Conservation (phyloP, 2,797 vertebrate species). For the Hafferia zeledoni region DNA sequence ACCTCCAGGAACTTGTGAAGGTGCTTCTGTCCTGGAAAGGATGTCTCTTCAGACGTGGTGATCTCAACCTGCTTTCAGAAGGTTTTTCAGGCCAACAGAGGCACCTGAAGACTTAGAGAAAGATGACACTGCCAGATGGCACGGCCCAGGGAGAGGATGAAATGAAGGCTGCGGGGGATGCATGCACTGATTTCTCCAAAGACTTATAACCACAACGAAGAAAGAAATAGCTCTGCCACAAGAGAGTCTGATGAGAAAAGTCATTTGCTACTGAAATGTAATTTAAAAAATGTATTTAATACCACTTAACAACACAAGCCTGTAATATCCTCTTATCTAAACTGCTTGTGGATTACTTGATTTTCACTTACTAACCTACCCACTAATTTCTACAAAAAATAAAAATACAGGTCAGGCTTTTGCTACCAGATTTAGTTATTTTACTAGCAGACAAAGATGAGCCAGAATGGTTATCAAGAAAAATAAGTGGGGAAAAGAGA, state of each 20-base stretch:
- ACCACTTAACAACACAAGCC: constrained; percentile 45
- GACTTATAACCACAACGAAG: constrained; percentile 39
- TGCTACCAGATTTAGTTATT: constrained; percentile 71
- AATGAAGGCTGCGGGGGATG: constrained; percentile 46
- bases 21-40: background rate
- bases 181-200: constrained; percentile 48
- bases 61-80: background rate
- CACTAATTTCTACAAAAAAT: constrained; percentile 13
- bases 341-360: constrained; percentile 58
- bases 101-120: constrained; percentile 43
- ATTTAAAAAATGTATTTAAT: constrained; percentile 62
- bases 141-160: background rate
- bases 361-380: constrained; percentile 57
- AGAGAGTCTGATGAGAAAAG: constrained; percentile 63
- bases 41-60: background rate
- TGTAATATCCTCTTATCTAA: constrained; percentile 67
- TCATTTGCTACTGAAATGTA: constrained; percentile 58
- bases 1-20: background rate
- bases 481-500: constrained; percentile 68
- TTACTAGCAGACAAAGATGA: constrained; percentile 52
- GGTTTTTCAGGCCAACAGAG: constrained; percentile 24
- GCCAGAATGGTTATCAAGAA: constrained; percentile 66
- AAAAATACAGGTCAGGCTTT: constrained; percentile 54
- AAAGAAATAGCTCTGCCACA: constrained; percentile 64
- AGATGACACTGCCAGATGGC: constrained; percentile 48